phyloP scores from a whole-genome alignment of 2,888 invertebrate genomes.

The Cremastobaeus sp. region DNA sequence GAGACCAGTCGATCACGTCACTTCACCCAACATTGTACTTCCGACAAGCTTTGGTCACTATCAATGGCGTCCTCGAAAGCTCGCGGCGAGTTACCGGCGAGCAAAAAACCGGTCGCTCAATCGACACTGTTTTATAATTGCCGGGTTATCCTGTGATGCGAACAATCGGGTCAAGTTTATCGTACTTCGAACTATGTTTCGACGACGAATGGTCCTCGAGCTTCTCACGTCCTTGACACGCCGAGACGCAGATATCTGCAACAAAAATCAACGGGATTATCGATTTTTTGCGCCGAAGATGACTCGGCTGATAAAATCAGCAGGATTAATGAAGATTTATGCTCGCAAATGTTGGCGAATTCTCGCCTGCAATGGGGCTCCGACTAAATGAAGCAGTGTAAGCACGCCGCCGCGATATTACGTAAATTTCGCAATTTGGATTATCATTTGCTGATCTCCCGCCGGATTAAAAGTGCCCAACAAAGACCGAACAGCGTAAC shows the following conservation, averaged over 20 bases:
- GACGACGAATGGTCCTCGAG: slow-evolving; percentile 18
- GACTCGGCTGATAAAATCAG: too few relatives aligned
- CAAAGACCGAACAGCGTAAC: not conserved
- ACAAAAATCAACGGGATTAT: slow-evolving; percentile 17
- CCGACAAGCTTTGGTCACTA: slow-evolving; percentile 18
- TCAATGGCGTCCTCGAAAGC: slow-evolving; percentile 34
- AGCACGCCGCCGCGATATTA: too few relatives aligned
- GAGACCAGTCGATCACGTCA: slow-evolving; percentile 53
- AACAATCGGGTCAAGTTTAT: slow-evolving; percentile 51
- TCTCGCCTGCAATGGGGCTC: too few relatives aligned
- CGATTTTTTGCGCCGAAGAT: not conserved
- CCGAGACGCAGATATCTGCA: slow-evolving; percentile 43
- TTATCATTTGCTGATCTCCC: not conserved
- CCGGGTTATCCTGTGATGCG: slow-evolving; percentile 46
- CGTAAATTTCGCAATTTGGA: not conserved
- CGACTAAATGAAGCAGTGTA: too few relatives aligned
- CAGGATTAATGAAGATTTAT: too few relatives aligned
- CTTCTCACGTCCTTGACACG: slow-evolving; percentile 49
- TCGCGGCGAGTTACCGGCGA: slow-evolving; percentile 14
- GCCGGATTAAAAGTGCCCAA: not conserved
- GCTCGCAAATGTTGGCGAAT: too few relatives aligned
- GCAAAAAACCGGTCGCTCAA: slow-evolving; percentile 27
- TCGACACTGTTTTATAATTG: slow-evolving; percentile 35
- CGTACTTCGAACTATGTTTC: slow-evolving; percentile 50
- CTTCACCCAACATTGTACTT: slow-evolving; percentile 74